Evolutionary conservation across 2,888 invertebrate genomes (phyloP).

Genomic region (Trichogramma dendrolimi): DNA sequence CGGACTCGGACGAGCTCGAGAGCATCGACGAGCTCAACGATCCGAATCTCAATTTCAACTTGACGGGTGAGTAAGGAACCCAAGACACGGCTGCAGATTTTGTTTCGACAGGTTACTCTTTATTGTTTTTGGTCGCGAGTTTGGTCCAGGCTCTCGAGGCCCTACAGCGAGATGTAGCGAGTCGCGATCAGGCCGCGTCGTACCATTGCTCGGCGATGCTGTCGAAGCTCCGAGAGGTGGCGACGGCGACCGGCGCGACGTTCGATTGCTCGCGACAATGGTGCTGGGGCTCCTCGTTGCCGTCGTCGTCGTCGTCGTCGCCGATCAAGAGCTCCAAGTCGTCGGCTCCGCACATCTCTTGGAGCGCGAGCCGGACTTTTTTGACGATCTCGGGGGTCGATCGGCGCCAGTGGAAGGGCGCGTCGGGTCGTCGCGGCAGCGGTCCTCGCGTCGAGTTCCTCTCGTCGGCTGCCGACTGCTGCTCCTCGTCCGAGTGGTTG

Average conservation of each 20-base stretch:
- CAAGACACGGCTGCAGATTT: neutral
- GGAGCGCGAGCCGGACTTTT: slow-evolving; percentile 39
- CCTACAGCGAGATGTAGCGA: too few relatives aligned
- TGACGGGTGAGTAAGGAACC: neutral
- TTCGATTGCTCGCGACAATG: too few relatives aligned
- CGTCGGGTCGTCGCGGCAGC: slow-evolving; percentile 42
- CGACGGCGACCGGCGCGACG: too few relatives aligned
- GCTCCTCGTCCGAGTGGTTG: neutral
- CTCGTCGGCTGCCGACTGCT: neutral
- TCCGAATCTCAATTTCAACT: slow-evolving; percentile 15
- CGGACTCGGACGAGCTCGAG: slow-evolving; percentile 13
- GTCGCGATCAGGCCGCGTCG: too few relatives aligned
- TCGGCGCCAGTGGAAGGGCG: slow-evolving; percentile 36
- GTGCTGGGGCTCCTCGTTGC: neutral
- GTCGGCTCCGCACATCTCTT: slow-evolving; percentile 35
- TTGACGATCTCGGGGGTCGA: slow-evolving; percentile 41
- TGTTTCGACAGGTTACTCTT: neutral
- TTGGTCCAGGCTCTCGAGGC: neutral
- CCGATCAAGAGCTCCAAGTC: neutral
- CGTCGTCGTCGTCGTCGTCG: too few relatives aligned
- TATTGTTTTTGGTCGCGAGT: neutral
- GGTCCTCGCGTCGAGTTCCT: slow-evolving; percentile 27
- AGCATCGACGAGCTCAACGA: slow-evolving; percentile 26
- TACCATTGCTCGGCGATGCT: too few relatives aligned
- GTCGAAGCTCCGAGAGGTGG: too few relatives aligned